Evolutionary conservation across 2,797 vertebrate genomes (phyloP), one percentile per base, ranked within the genome.

Genomic region (Scyliorhinus canicula): DNA sequence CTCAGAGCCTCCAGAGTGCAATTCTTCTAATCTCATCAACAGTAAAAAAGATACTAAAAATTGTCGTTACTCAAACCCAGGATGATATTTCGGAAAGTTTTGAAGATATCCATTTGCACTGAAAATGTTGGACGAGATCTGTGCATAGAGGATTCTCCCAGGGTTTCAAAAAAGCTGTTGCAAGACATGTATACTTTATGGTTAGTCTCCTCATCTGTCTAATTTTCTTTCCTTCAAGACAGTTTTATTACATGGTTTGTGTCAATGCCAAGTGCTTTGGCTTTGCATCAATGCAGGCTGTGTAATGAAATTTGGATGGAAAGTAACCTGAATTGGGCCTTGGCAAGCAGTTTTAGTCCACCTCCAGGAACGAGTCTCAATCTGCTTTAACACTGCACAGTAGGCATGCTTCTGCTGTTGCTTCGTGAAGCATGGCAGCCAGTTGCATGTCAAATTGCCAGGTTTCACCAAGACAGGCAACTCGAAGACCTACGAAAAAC

Each of bases 201-300:
- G 60, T 91, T 91, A 44, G n/a, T 65, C n/a, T 91, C 21, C 57
- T 65, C 88, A 65, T 91, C 57, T 91, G 40, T 91, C n/a, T 44
- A 91, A 91, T 91, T 40, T 91, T 24, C 21, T 65, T 91, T 65
- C 57, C 60, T 65, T 40, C 88, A 91, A 9, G 88, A 91, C 88
- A 26, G 60, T 91, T 91, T 91, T 91, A 91, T 65, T 91, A 31
- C 3, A 91, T 44, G 26, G 60, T 91, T 91, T 91, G 57, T 91
- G 57, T 65, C 44, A 14, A 65, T 91, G 88, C 60, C 88, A 91
- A 91, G 60, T 44, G 19, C n/a, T 91, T 63, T 44, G 88, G 60
- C 85, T 91, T 26, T 65, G 88, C 57, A 44, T 91, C 88, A 65
- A 9, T 91, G 60, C 60, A 26, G 85, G 14, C 85, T 88, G 85